phyloP scores from a whole-genome alignment of 2,888 invertebrate genomes.

The Eupsilia transversa region DNA sequence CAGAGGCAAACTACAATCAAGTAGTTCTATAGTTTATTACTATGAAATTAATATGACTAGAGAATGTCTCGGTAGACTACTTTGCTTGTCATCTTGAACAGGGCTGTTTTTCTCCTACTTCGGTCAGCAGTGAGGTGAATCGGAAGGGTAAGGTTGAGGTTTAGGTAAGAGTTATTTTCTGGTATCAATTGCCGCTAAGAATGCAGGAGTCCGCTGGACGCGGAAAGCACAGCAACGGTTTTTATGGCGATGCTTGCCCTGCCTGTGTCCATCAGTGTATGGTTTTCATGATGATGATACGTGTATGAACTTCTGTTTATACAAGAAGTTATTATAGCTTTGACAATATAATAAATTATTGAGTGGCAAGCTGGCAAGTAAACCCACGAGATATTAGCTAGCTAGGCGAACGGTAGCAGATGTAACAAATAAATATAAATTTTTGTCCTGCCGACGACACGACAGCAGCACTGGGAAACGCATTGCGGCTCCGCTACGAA shows the following conservation, averaged over 20 bases:
- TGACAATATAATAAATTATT: neutral
- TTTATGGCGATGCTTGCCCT: neutral
- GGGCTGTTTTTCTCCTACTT: neutral
- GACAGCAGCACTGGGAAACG: conserved; percentile 62
- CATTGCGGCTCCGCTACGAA: conserved; percentile 61
- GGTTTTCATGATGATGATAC: neutral
- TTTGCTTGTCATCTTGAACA: neutral
- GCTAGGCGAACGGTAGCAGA: conserved; percentile 54
- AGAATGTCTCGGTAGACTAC: neutral
- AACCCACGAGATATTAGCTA: conserved; percentile 21
- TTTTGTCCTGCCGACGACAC: conserved; percentile 63
- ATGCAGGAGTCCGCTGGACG: neutral
- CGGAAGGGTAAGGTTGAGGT: neutral
- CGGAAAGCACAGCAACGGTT: neutral
- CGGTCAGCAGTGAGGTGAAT: neutral
- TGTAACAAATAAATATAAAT: conserved; percentile 69
- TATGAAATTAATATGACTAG: neutral
- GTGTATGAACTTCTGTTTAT: neutral
- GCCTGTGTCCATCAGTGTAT: neutral
- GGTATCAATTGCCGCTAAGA: neutral
- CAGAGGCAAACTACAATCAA: neutral
- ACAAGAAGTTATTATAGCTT: neutral
- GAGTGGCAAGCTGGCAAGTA: neutral
- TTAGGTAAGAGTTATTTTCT: neutral
- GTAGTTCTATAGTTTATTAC: too few species aligned